Evolutionary conservation across 2,888 invertebrate species (phyloP).

Genomic region (Congeria kusceri): DNA sequence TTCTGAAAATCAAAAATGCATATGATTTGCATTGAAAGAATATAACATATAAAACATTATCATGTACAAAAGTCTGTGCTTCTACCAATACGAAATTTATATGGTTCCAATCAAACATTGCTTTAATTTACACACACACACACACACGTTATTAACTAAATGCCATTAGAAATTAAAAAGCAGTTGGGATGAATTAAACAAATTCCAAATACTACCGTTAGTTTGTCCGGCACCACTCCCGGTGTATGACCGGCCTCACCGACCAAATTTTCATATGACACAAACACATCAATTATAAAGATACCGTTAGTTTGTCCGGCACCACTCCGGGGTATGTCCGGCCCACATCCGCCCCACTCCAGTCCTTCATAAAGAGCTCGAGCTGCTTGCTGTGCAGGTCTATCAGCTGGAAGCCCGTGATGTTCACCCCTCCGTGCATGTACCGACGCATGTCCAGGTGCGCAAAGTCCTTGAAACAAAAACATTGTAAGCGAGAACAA

Average conservation of each 20-base stretch:
- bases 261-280: slow-evolving; percentile 39
- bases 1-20: no score
- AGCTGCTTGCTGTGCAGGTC: slow-evolving; percentile 88
- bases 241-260: slow-evolving; percentile 53
- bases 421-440: slow-evolving; percentile 97
- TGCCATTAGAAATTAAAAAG: no score
- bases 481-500: no score
- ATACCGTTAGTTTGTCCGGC: slow-evolving; percentile 44
- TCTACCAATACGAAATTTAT: no score
- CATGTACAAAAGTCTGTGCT: no score
- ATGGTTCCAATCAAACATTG: no score
- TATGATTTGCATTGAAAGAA: no score
- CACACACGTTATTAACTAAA: no score
- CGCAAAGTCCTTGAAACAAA: slow-evolving; percentile 92
- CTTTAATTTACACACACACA: no score
- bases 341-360: slow-evolving; percentile 46
- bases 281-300: not conserved
- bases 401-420: slow-evolving; percentile 96
- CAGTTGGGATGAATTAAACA: no score
- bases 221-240: slow-evolving; percentile 36
- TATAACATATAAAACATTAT: no score
- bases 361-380: slow-evolving; percentile 57
- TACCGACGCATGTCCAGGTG: slow-evolving; percentile 97
- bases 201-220: no score
- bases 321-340: slow-evolving; percentile 56